Evolutionary conservation across 2,888 invertebrate species (phyloP).

Genomic region (Epinotia ramella): DNA sequence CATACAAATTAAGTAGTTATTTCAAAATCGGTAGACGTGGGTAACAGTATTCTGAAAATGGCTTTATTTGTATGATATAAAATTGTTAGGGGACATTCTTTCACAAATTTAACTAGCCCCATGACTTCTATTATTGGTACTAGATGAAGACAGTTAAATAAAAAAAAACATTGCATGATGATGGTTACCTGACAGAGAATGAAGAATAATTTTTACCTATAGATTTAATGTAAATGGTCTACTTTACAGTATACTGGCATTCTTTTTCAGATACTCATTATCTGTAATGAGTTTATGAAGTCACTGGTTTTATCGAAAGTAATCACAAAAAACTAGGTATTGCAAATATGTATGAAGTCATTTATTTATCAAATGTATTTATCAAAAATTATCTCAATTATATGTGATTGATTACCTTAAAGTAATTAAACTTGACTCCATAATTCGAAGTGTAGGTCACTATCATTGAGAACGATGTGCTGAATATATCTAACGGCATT

Average conservation of each 20-base stretch:
- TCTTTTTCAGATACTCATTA: constrained; percentile 10
- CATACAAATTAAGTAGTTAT: too few relatives aligned
- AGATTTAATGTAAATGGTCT: too few relatives aligned
- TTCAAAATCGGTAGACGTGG: too few relatives aligned
- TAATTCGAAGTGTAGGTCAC: constrained; percentile 54
- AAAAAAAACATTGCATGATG: too few relatives aligned
- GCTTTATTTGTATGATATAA: too few relatives aligned
- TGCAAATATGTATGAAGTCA: constrained; percentile 5
- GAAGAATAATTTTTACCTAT: too few relatives aligned
- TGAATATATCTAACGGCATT: constrained; percentile 11
- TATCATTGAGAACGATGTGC: constrained; percentile 61
- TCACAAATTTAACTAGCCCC: too few relatives aligned
- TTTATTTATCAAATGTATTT: constrained; percentile 30
- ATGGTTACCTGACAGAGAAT: background rate
- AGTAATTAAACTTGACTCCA: constrained; percentile 28
- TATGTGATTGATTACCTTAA: constrained; percentile 19
- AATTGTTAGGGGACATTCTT: too few relatives aligned
- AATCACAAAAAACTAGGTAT: background rate
- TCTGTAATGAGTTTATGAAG: constrained; percentile 19
- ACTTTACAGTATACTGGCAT: background rate
- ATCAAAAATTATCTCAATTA: constrained; percentile 28
- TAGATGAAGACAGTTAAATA: too few relatives aligned
- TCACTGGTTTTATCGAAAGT: background rate
- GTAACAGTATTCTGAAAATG: too few relatives aligned
- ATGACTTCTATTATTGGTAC: too few relatives aligned